Evolutionary conservation across 2,113 vertebrate species (phyloP), one percentile per base, ranked within the genome.

Genomic region (Patagioenas fasciata): DNA sequence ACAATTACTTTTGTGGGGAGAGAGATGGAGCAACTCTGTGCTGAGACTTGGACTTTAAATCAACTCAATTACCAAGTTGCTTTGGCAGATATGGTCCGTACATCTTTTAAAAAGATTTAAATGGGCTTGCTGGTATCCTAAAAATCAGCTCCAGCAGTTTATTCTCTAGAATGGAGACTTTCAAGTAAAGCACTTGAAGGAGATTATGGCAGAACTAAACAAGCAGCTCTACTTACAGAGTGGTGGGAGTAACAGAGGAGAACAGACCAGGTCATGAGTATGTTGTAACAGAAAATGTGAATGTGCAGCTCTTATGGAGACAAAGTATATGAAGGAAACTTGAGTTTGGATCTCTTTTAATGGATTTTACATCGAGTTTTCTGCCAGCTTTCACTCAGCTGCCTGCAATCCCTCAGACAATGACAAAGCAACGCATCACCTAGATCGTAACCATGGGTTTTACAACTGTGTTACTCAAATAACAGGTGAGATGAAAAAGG

Each of bases 341-440:
- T 77, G 34, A 54, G 8, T 74, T 74, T 75, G 42, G 29, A 40
- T 56, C 17, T 75, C 17, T 80, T 72, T 72, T 51, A 91, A 8
- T 15, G 51, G 4, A 13, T 42, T 71, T 0, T 0, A 9, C 9
- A 12, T 16, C 36, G 57, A 90, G 13, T 21, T 84, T 84, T 64
- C 38, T 73, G 29, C 23, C 26, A 44, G 5, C 36, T 72, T 74
- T 20, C 4, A 17, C 18, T 54, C 12, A 0, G 1, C n/a, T 58
- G 17, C 20, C 62, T 51, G 25, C 47, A 32, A 34, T 72, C 26
- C 26, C 29, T 67, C n/a, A 81, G 61, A 56, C 1, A 9, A 4
- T 28, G 32, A 17, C 65, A 82, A 36, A 66, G n/a, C 47, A 71
- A 24, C 18, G 12, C 4, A 9, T 62, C 21, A 28, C 57, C n/a